A percentile compares a stretch with the other conserved stretches of the same genome.
phyloP scores from a whole-genome alignment of 1,140 invertebrate species.

The Tribolium madens region DNA sequence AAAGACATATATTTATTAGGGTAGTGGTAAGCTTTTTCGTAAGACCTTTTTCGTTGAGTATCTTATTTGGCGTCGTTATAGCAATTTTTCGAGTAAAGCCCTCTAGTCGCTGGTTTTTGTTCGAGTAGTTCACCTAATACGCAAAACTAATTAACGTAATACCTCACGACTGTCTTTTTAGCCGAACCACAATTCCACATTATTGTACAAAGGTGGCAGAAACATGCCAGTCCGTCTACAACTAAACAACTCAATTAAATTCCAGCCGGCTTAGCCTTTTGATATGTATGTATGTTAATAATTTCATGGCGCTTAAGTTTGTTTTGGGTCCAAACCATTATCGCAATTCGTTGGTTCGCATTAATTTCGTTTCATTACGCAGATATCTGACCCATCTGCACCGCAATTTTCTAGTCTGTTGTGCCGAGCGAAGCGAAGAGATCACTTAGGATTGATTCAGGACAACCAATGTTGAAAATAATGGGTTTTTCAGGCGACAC shows the following conservation, averaged over 20 bases:
- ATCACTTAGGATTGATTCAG: conserved; percentile 18
- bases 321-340: conserved; percentile 35
- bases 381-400: conserved; percentile 46
- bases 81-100: not conserved
- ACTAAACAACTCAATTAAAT: conserved; percentile 10
- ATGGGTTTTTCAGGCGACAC: conserved; percentile 17
- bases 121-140: not conserved
- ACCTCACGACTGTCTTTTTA: not conserved
- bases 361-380: conserved; percentile 46
- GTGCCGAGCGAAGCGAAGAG: conserved; percentile 7
- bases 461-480: too few relatives aligned
- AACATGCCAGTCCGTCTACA: not conserved
- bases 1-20: not conserved
- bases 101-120: not conserved
- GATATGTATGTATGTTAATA: conserved; percentile 32
- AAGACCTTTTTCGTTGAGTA: not conserved
- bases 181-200: not conserved
- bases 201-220: not conserved
- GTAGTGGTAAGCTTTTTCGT: not conserved
- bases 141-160: not conserved
- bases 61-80: not conserved
- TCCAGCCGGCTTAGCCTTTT: not conserved
- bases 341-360: conserved; percentile 42
- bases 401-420: conserved; percentile 45
- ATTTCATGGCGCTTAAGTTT: conserved; percentile 41